These are phyloP conservation scores for Pyrocephalus nanus DNA, from an alignment of 2,797 vertebrate species.

Conservation along the genomic window DNA sequence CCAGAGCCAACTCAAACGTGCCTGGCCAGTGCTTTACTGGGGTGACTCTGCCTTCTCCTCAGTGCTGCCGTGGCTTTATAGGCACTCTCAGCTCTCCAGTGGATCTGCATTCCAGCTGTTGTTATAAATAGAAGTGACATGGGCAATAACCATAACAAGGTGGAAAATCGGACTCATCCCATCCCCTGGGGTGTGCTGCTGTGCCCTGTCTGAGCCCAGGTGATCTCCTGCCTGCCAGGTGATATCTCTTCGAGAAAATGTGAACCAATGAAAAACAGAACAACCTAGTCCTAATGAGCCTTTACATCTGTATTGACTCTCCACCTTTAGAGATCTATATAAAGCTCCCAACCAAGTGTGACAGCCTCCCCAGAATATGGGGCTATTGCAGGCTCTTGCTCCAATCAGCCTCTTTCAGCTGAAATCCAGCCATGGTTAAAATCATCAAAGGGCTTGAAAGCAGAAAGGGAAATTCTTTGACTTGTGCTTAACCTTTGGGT, in stretches of 20 bases:
- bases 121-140: not conserved
- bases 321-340: not conserved
- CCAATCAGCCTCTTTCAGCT: slow-evolving; percentile 49
- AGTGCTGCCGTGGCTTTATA: not conserved
- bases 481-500: slow-evolving; percentile 54
- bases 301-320: not conserved
- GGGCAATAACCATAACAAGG: not conserved
- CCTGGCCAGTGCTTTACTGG: not conserved
- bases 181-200: not conserved
- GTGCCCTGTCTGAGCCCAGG: not conserved
- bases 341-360: not conserved
- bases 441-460: slow-evolving; percentile 51
- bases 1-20: not conserved
- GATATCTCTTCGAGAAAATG: not conserved
- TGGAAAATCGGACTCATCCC: not conserved
- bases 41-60: not conserved
- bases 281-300: not conserved
- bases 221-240: not conserved
- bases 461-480: slow-evolving; percentile 49
- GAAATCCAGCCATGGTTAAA: slow-evolving; percentile 44
- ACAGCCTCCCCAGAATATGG: not conserved
- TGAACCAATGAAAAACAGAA: not conserved
- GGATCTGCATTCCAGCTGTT: not conserved
- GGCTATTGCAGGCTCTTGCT: not conserved
- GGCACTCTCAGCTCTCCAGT: not conserved